phyloP scores from a whole-genome alignment of 2,888 invertebrate genomes.

The Dynastes tityus region DNA sequence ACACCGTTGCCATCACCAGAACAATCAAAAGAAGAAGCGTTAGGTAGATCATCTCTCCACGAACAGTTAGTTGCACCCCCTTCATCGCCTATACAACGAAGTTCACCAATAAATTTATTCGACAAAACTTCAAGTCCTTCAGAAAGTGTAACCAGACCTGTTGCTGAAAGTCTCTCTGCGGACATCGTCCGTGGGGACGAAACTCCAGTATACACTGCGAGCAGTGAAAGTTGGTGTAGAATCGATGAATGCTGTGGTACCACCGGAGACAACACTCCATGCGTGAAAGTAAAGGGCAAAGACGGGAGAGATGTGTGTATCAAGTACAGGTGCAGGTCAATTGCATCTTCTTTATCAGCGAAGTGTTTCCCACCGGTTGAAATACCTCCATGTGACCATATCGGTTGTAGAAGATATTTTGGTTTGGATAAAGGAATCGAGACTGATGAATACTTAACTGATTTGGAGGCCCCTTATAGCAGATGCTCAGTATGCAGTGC shows the following conservation, averaged over 20 bases:
- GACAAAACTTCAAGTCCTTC: background rate
- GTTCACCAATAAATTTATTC: background rate
- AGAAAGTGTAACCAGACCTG: too few species aligned
- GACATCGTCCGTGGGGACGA: too few species aligned
- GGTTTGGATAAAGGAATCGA: slow-evolving; percentile 10
- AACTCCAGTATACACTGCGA: background rate
- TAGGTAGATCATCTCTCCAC: background rate
- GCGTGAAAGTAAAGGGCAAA: slow-evolving; percentile 25
- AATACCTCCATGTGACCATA: slow-evolving; percentile 41
- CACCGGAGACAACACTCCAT: background rate
- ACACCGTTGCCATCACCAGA: background rate
- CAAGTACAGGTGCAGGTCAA: slow-evolving; percentile 36
- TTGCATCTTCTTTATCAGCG: slow-evolving; percentile 26
- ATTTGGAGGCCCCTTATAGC: background rate
- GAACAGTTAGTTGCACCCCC: background rate
- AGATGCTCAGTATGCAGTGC: background rate
- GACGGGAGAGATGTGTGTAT: slow-evolving; percentile 36
- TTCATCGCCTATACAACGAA: background rate
- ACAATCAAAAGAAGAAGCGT: background rate
- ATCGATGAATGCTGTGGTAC: slow-evolving; percentile 48
- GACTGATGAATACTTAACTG: background rate
- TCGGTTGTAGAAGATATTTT: slow-evolving; percentile 6
- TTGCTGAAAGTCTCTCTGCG: too few species aligned
- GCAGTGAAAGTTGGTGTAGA: slow-evolving; percentile 31
- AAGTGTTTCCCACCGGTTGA: slow-evolving; percentile 50